A percentile compares a stretch with the other conserved stretches of the same genome.
Evolutionary conservation across 2,797 vertebrate species (phyloP).

Genomic region (Petrocephalus sullivani): DNA sequence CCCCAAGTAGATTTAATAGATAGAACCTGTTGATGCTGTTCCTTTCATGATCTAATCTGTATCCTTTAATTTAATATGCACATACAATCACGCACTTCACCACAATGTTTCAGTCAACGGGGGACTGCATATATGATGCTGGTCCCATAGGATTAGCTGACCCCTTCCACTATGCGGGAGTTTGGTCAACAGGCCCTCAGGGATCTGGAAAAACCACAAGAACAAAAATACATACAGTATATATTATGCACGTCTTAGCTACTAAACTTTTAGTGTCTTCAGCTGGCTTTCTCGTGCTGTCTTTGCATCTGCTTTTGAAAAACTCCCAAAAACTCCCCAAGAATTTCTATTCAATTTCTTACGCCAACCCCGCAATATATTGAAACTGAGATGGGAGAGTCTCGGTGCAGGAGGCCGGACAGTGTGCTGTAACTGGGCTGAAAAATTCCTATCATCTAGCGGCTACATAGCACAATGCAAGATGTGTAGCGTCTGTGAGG

Average conservation of each 20-base stretch:
- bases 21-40: neutral
- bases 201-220: neutral
- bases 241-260: neutral
- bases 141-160: neutral
- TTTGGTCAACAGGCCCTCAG: neutral
- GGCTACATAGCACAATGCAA: neutral
- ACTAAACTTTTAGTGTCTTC: neutral
- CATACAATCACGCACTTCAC: neutral
- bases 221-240: neutral
- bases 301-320: neutral
- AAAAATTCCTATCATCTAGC: neutral
- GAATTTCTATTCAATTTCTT: neutral
- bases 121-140: neutral
- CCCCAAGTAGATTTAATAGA: neutral
- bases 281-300: neutral
- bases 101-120: neutral
- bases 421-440: neutral
- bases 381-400: neutral
- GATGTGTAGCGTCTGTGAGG: neutral
- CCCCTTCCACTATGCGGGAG: no score
- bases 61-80: neutral
- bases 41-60: neutral
- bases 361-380: neutral
- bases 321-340: neutral
- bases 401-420: no score